Conservation (phyloP, 2,113 vertebrate species). For the Shinisaurus crocodilurus region DNA sequence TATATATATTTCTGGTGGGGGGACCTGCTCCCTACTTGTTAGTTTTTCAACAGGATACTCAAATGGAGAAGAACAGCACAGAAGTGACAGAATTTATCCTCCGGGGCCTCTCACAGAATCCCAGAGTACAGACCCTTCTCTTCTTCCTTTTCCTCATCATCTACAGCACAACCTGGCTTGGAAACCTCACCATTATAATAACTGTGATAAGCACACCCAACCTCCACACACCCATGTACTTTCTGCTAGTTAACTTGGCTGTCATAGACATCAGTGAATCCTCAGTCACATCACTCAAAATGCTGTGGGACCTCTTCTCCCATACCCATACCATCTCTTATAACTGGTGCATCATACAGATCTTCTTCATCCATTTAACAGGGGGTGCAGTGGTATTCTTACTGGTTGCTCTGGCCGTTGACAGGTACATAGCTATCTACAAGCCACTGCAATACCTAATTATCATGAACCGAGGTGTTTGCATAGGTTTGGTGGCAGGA, state of each 20-base stretch:
- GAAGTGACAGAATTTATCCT: slow-evolving; percentile 14
- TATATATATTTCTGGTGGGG: too few species aligned
- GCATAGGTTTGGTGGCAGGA: slow-evolving; percentile 8
- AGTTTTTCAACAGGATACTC: not conserved
- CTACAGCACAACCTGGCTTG: slow-evolving; percentile 16
- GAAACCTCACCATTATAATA: slow-evolving; percentile 8
- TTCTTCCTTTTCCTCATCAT: not conserved
- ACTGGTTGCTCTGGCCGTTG: slow-evolving; percentile 15
- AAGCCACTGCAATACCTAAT: slow-evolving; percentile 30
- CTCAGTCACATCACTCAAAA: slow-evolving; percentile 17
- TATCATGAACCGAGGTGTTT: slow-evolving; percentile 5
- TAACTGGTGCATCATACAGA: not conserved
- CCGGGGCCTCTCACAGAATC: not conserved
- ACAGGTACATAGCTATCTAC: slow-evolving; percentile 23
- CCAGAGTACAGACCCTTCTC: not conserved
- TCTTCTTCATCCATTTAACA: slow-evolving; percentile 29
- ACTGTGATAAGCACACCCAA: not conserved
- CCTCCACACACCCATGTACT: slow-evolving; percentile 18
- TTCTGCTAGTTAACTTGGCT: slow-evolving; percentile 10
- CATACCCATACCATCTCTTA: slow-evolving; percentile 11
- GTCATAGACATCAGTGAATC: slow-evolving; percentile 29
- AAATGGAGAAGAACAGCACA: not conserved
- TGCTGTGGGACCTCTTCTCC: slow-evolving; percentile 11
- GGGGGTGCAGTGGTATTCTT: slow-evolving; percentile 25
- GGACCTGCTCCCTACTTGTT: not conserved